Conservation (phyloP, 2,797 vertebrate species). For the Xiphophorus birchmanni region DNA sequence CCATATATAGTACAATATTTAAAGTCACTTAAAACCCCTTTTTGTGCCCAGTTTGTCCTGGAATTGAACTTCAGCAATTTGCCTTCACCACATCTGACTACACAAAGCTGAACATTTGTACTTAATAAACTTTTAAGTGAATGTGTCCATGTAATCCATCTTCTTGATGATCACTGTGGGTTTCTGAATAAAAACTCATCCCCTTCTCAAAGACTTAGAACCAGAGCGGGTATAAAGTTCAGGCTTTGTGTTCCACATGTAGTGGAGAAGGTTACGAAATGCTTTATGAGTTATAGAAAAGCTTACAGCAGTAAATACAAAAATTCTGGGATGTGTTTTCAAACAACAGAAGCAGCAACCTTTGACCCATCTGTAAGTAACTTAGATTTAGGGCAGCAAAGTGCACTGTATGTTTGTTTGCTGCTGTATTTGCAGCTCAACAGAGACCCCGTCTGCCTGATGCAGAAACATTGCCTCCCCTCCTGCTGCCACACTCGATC, state of each 20-base stretch:
- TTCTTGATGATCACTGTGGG: not conserved
- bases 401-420: not conserved
- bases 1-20: not conserved
- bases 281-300: not conserved
- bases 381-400: not conserved
- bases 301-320: not conserved
- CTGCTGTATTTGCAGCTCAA: constrained; percentile 19
- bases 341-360: not conserved
- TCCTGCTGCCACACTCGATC: constrained; percentile 17
- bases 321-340: not conserved
- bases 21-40: not conserved
- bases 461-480: not conserved
- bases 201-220: not conserved
- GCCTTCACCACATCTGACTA: not conserved
- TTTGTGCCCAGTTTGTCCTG: not conserved
- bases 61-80: not conserved
- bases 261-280: not conserved
- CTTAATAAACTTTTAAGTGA: not conserved
- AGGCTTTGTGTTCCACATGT: not conserved
- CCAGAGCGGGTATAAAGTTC: not conserved
- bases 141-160: not conserved
- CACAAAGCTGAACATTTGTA: not conserved
- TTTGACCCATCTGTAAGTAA: not conserved
- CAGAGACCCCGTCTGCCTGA: not conserved
- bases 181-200: not conserved